Evolutionary conservation across 2,113 vertebrate genomes (phyloP).

Genomic region (Bufo bufo): DNA sequence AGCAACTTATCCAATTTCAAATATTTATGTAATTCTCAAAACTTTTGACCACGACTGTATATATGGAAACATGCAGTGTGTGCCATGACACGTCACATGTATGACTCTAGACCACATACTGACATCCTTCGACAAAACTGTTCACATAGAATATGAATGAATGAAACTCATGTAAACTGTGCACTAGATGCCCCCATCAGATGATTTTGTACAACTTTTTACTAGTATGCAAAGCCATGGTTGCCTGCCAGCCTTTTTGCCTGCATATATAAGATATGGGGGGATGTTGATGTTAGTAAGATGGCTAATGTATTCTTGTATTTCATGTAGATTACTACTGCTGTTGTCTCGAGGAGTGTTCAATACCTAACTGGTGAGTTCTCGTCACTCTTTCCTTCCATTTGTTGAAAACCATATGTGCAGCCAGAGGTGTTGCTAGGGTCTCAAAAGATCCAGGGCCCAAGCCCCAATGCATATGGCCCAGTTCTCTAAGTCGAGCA

Average conservation of each 20-base stretch:
- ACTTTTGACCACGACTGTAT: too few species aligned
- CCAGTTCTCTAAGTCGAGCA: too few species aligned
- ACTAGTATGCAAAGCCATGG: not conserved
- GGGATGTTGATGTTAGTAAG: not conserved
- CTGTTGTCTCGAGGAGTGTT: not conserved
- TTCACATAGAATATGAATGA: too few species aligned
- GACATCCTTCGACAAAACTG: too few species aligned
- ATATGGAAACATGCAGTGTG: not conserved
- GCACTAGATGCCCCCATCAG: not conserved
- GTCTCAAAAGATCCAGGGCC: too few species aligned
- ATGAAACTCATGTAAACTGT: not conserved
- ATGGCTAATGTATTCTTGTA: not conserved
- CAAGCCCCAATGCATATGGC: too few species aligned
- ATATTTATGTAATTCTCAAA: too few species aligned
- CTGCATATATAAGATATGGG: not conserved
- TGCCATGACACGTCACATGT: not conserved
- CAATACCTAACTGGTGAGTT: not conserved
- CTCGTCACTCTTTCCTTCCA: not conserved
- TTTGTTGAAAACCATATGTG: not conserved
- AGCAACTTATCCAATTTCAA: too few species aligned
- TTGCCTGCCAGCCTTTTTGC: not conserved
- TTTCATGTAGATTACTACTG: slow-evolving; percentile 13
- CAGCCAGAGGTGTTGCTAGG: not conserved
- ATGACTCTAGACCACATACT: not conserved
- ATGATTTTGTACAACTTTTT: not conserved